phyloP scores from a whole-genome alignment of 2,113 vertebrate species.

The Halcyon senegalensis region DNA sequence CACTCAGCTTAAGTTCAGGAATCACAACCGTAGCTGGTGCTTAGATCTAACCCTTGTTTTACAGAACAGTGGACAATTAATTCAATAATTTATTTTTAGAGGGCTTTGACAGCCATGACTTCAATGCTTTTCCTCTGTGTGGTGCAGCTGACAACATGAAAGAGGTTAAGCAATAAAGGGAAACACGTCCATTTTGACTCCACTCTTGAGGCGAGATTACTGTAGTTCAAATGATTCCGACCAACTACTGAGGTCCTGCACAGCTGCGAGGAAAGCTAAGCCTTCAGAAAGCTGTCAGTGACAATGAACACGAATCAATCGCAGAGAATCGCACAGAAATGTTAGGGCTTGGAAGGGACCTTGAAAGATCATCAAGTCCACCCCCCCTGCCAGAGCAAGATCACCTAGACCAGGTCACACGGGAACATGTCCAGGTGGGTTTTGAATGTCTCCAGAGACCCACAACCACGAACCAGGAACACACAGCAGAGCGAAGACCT shows the following conservation, averaged over 20 bases:
- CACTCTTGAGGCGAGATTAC: rapidly evolving
- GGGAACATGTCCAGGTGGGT: too few species aligned
- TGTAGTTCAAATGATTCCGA: not conserved
- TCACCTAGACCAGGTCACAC: too few species aligned
- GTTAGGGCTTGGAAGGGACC: too few species aligned
- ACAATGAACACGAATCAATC: too few species aligned
- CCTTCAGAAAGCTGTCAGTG: not conserved
- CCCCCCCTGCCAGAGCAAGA: too few species aligned
- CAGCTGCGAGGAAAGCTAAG: not conserved
- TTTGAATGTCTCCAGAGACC: too few species aligned
- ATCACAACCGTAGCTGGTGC: rapidly evolving
- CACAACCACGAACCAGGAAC: too few species aligned
- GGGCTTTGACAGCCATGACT: not conserved
- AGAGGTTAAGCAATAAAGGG: not conserved
- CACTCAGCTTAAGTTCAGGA: not conserved
- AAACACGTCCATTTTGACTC: not conserved
- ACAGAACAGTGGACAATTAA: not conserved
- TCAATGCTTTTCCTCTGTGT: rapidly evolving
- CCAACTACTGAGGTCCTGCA: not conserved
- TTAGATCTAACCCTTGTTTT: not conserved
- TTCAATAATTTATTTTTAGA: not conserved
- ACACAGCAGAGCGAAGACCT: too few species aligned
- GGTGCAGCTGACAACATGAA: not conserved
- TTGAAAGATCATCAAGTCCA: too few species aligned
- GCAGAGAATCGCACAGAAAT: too few species aligned